These are phyloP conservation scores for Sarcophaga peregrina DNA, from an alignment of 1,140 invertebrate genomes.

Conservation along the genomic window DNA sequence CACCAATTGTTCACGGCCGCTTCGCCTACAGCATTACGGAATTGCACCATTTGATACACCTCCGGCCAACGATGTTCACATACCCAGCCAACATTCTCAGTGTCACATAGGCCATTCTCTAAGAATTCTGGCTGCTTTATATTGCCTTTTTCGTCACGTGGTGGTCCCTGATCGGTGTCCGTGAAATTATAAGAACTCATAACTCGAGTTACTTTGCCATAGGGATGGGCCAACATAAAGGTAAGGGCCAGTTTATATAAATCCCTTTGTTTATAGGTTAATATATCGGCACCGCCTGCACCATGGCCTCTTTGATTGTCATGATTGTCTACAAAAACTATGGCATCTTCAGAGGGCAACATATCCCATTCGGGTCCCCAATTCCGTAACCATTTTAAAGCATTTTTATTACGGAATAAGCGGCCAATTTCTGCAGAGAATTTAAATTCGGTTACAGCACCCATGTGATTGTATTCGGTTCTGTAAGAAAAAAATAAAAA, in stretches of 20 bases:
- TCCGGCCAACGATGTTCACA: constrained; percentile 91
- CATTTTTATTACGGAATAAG: constrained; percentile 65
- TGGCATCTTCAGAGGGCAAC: constrained; percentile 68
- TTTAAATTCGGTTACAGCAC: constrained; percentile 81
- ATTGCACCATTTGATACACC: constrained; percentile 84
- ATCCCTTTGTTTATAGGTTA: constrained; percentile 72
- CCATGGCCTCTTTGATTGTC: constrained; percentile 74
- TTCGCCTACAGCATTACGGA: constrained; percentile 74
- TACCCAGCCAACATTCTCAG: constrained; percentile 76
- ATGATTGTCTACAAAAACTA: constrained; percentile 76
- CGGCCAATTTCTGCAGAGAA: constrained; percentile 66
- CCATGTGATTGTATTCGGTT: constrained; percentile 75
- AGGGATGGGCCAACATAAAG: constrained; percentile 87
- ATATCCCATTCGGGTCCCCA: constrained; percentile 73
- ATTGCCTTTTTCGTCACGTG: constrained; percentile 72
- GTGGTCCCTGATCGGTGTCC: constrained; percentile 72
- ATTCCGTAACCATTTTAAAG: constrained; percentile 67
- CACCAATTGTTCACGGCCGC: constrained; percentile 75
- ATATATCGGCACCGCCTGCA: constrained; percentile 69
- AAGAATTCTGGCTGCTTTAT: constrained; percentile 75
- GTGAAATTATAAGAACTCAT: constrained; percentile 82
- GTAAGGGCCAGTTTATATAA: constrained; percentile 78
- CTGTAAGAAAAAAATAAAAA: constrained; percentile 67
- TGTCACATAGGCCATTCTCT: constrained; percentile 75
- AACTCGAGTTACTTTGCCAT: constrained; percentile 75